Evolutionary conservation across 1,140 invertebrate genomes (phyloP).

Genomic region (Drosophila virilis): DNA sequence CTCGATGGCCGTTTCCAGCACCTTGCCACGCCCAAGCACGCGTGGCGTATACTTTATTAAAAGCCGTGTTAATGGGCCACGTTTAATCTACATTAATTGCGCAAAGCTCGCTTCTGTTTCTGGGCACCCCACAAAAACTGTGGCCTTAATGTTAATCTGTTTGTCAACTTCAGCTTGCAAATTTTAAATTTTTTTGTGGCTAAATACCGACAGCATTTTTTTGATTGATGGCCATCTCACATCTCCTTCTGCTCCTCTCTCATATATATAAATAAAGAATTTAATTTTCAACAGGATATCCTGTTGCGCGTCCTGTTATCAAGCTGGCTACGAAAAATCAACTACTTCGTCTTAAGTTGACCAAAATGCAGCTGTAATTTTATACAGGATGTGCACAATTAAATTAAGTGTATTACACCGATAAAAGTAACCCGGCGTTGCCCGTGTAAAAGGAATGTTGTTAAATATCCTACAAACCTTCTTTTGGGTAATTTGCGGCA

Average conservation of each 20-base stretch:
- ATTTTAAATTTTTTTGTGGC: constrained; percentile 43
- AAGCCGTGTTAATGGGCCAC: constrained; percentile 61
- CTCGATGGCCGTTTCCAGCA: background rate
- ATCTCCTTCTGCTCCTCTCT: background rate
- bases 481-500: too few relatives aligned
- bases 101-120: background rate
- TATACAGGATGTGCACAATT: background rate
- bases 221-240: constrained; percentile 67
- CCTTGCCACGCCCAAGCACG: constrained; percentile 18
- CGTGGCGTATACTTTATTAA: constrained; percentile 48
- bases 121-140: background rate
- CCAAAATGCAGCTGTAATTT: background rate
- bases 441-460: too few relatives aligned
- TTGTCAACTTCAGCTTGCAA: constrained; percentile 71
- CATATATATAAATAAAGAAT: constrained; percentile 36
- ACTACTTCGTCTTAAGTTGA: background rate
- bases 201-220: constrained; percentile 39
- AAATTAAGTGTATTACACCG: too few relatives aligned
- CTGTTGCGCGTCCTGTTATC: constrained; percentile 60
- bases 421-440: too few relatives aligned
- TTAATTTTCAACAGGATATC: constrained; percentile 68
- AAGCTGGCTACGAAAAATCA: constrained; percentile 9
- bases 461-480: too few relatives aligned
- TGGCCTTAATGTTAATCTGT: constrained; percentile 65
- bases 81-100: constrained; percentile 76